phyloP scores from a whole-genome alignment of 2,888 invertebrate genomes.

The Leucophora obtusa region DNA sequence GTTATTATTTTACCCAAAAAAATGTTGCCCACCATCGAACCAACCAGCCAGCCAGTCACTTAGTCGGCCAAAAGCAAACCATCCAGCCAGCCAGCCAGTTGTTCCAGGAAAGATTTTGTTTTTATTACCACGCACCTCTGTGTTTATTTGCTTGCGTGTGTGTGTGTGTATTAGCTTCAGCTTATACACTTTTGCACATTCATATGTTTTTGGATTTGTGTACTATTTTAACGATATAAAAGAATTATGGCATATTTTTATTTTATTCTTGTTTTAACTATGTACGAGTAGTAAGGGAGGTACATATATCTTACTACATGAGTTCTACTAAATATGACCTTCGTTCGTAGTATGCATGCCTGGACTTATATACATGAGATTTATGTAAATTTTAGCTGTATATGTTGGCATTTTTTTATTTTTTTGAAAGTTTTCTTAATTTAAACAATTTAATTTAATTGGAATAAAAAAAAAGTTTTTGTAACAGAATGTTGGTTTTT shows the following conservation, averaged over 20 bases:
- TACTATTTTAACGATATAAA: conserved; percentile 42
- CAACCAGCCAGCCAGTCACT: background rate
- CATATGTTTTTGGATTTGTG: conserved; percentile 64
- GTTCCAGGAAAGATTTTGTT: conserved; percentile 32
- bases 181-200: conserved; percentile 70
- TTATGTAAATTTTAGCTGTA: background rate
- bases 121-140: conserved; percentile 43
- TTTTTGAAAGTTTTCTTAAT: background rate
- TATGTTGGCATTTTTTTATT: background rate
- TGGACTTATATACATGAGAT: conserved; percentile 38
- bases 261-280: background rate
- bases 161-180: conserved; percentile 71
- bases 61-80: background rate
- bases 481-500: too few relatives aligned
- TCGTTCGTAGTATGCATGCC: conserved; percentile 22
- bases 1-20: background rate
- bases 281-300: background rate
- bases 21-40: background rate
- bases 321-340: conserved; percentile 25
- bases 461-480: background rate
- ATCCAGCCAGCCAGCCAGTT: conserved; percentile 25
- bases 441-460: conserved; percentile 5
- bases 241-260: conserved; percentile 46
- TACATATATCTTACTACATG: background rate
- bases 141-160: background rate